A percentile compares a stretch with the other conserved stretches of the same genome.
Evolutionary conservation across 2,888 invertebrate species (phyloP).

Genomic region (Masnerella sp.): DNA sequence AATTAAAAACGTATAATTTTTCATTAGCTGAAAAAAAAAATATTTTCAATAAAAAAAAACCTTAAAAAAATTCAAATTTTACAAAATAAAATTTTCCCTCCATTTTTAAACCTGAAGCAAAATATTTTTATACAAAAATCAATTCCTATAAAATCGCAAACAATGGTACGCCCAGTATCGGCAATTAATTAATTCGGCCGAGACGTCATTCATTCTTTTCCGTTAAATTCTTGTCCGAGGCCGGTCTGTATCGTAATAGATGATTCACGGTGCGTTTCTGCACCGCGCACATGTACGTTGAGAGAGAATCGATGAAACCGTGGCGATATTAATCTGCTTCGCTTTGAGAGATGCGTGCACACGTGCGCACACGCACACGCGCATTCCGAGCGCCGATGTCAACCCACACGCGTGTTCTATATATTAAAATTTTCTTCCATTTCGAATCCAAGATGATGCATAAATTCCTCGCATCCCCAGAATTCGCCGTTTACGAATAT

Average conservation of each 20-base stretch:
- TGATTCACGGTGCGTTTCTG: constrained; percentile 61
- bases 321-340: constrained; percentile 63
- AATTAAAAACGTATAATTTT: too few relatives aligned
- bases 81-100: too few relatives aligned
- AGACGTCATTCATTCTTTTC: constrained; percentile 52
- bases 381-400: constrained; percentile 16
- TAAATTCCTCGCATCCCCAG: constrained; percentile 44
- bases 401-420: constrained; percentile 43
- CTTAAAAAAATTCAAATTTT: too few relatives aligned
- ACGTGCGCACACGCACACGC: constrained; percentile 54
- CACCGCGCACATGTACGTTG: constrained; percentile 55
- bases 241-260: constrained; percentile 64
- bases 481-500: constrained; percentile 34
- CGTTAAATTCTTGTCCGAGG: constrained; percentile 61
- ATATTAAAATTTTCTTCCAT: constrained; percentile 61
- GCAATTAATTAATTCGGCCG: constrained; percentile 37
- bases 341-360: constrained; percentile 59
- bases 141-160: constrained; percentile 13
- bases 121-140: too few relatives aligned
- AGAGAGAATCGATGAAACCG: constrained; percentile 61
- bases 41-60: too few relatives aligned
- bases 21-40: too few relatives aligned
- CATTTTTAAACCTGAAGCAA: too few relatives aligned
- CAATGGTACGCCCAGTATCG: constrained; percentile 24
- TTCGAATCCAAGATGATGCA: constrained; percentile 55